Evolutionary conservation across 2,797 vertebrate genomes (phyloP), one percentile per base, ranked within the genome.

Genomic region (Chrysolophus pictus): DNA sequence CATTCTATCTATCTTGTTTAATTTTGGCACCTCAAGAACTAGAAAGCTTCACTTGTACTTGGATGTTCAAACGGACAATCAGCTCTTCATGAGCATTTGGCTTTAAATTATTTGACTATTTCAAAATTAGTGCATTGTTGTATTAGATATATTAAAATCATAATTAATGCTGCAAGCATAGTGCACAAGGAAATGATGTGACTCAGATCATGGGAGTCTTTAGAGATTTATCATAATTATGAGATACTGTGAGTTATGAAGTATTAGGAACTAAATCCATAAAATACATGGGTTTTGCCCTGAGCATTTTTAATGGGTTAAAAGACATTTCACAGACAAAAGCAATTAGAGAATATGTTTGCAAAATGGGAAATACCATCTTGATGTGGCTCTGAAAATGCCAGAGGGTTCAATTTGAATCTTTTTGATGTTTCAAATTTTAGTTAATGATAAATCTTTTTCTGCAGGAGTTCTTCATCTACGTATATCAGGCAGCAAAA

Each of bases 321-420:
- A 95, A 87, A 87, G 59, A 88, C 65, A 91, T 90, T 89, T 91
- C 76, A 37, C 60, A 95, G 79, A 92, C 96, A 96, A 95, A 96
- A 96, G 86, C 88, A 95, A 96, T 96, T 96, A 93, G 88, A 55
- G 64, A 84, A 71, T 85, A 77, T 82, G 63, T 71, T 96, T 82
- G 68, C 81, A 89, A 89, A 93, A 91, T 68, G 79, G 85, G 31
- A 77, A 68, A 69, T 47, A 24, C 4, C 53, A 88, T 93, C 85
- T 55, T 73, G 83, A 88, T 85, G 81, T 4, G n/a, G 35, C 94
- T 64, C 64, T 94, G 79, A 58, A 91, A 65, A 60, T 84, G 44
- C 88, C 63, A 92, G 70, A 87, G 64, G 67, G 37, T 81, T 84
- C 63, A 79, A 53, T 87, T 84, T 88, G 58, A 92, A 74, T 72